phyloP scores from a whole-genome alignment of 2,113 vertebrate genomes.

The Lipotes vexillifer region DNA sequence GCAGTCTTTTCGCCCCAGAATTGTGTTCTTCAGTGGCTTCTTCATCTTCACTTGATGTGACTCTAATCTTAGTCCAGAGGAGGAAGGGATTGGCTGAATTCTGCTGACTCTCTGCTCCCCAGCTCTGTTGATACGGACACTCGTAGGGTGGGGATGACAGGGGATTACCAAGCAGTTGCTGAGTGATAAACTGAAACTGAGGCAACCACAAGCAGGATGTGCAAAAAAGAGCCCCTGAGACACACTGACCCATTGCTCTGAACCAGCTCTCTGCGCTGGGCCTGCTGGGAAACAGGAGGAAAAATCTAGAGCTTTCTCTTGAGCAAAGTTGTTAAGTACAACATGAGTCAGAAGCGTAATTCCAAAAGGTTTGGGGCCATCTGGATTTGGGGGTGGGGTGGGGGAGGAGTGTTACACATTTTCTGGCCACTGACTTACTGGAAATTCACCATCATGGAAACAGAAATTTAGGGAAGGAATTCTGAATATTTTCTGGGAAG shows the following conservation, averaged over 20 bases:
- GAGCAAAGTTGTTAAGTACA: background rate
- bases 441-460: conserved; percentile 41
- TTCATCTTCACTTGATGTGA: background rate
- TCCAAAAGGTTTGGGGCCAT: background rate
- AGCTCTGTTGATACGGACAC: conserved; percentile 25
- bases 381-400: background rate
- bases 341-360: background rate
- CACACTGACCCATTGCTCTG: background rate
- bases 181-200: conserved; percentile 48
- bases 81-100: background rate
- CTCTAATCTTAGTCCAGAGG: background rate
- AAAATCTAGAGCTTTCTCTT: background rate
- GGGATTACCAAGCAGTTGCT: conserved; percentile 66
- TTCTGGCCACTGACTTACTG: conserved; percentile 39
- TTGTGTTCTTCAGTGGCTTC: background rate
- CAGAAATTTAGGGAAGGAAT: conserved; percentile 46
- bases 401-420: background rate
- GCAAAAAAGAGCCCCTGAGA: background rate
- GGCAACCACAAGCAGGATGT: conserved; percentile 22
- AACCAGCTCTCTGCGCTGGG: background rate
- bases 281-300: background rate
- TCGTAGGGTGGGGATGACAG: conserved; percentile 11
- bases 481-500: conserved; percentile 36
- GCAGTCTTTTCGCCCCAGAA: background rate
- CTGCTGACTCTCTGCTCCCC: conserved; percentile 31